Evolutionary conservation across 1,140 invertebrate species (phyloP).

Genomic region (Phymorhynchus buccinoides): DNA sequence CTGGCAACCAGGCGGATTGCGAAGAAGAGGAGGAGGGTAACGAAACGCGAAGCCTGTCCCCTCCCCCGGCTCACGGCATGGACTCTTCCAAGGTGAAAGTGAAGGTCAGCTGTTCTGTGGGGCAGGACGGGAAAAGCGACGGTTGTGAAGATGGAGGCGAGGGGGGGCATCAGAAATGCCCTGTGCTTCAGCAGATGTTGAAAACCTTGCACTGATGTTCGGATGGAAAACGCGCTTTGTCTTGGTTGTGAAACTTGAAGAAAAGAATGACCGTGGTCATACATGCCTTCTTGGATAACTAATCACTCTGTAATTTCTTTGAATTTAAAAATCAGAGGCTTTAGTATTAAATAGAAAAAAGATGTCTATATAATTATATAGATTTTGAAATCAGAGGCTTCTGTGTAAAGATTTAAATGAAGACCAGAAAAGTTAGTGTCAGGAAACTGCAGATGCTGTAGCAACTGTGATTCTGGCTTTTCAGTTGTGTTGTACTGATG

Average conservation of each 20-base stretch:
- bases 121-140: constrained; percentile 10
- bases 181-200: constrained; percentile 51
- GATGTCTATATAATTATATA: background rate
- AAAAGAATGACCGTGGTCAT: background rate
- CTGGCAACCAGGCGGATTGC: constrained; percentile 14
- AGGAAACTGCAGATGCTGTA: background rate
- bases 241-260: background rate
- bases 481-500: too few species aligned
- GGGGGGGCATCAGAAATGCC: constrained; percentile 43
- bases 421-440: background rate
- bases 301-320: background rate
- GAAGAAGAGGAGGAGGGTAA: background rate
- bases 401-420: background rate
- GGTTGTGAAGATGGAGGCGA: constrained; percentile 26
- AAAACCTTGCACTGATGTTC: constrained; percentile 33
- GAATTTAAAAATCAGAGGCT: background rate
- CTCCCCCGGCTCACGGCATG: background rate
- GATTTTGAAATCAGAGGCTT: background rate
- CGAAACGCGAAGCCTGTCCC: background rate
- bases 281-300: too few species aligned
- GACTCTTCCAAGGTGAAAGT: constrained; percentile 16
- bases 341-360: background rate
- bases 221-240: background rate
- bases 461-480: background rate
- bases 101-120: background rate